These are phyloP conservation scores for Podiceps cristatus DNA, from an alignment of 2,113 vertebrate genomes.

Conservation along the genomic window DNA sequence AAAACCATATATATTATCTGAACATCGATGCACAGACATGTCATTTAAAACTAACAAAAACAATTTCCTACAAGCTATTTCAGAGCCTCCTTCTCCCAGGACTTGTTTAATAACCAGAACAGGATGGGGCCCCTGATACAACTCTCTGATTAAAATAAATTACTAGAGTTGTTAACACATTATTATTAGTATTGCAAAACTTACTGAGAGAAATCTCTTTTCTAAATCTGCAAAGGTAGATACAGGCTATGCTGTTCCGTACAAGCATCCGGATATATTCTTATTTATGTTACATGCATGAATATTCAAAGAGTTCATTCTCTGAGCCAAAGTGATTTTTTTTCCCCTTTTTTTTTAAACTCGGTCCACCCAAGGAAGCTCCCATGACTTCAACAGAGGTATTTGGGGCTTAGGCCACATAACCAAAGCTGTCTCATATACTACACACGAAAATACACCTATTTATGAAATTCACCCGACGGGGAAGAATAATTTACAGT, in stretches of 20 bases:
- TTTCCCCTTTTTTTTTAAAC: background rate
- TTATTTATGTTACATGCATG: background rate
- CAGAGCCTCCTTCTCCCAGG: background rate
- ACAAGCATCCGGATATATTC: background rate
- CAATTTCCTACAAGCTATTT: background rate
- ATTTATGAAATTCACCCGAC: background rate
- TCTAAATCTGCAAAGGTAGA: background rate
- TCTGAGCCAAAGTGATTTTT: background rate
- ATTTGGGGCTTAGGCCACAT: background rate
- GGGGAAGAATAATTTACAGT: background rate
- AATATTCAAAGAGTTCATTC: background rate
- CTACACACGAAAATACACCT: background rate
- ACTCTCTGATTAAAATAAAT: background rate
- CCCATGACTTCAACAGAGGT: background rate
- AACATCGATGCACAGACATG: background rate
- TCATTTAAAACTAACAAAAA: background rate
- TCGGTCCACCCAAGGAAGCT: background rate
- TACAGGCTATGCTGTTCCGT: background rate
- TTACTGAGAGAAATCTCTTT: background rate
- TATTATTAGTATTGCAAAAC: constrained; percentile 8
- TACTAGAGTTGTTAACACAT: background rate
- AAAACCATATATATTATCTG: background rate
- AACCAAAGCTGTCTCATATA: background rate
- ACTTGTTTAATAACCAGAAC: background rate
- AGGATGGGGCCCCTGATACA: background rate